Percentiles rank a stretch among this genome's conserved stretches.
Conservation (phyloP, 2,797 vertebrate genomes). For the Heterohyrax brucei region DNA sequence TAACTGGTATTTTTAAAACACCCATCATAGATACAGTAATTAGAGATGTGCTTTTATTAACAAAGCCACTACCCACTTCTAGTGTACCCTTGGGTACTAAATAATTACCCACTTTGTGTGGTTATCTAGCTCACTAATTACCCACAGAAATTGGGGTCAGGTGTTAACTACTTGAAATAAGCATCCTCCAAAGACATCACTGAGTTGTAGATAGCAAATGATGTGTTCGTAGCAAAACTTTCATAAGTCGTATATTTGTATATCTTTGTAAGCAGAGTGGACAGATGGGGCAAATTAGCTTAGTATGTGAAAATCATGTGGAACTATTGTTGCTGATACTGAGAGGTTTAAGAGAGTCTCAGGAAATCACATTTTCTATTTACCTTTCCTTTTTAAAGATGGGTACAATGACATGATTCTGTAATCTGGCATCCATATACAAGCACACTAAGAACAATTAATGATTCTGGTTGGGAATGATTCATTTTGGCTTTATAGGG, state of each 20-base stretch:
- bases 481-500: slow-evolving; percentile 88
- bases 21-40: slow-evolving; percentile 90
- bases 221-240: slow-evolving; percentile 90
- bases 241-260: slow-evolving; percentile 74
- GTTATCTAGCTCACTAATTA: slow-evolving; percentile 94
- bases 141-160: slow-evolving; percentile 94
- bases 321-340: background rate
- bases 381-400: slow-evolving; percentile 39
- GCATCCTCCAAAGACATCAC: slow-evolving; percentile 91
- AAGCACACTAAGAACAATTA: slow-evolving; percentile 52
- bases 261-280: slow-evolving; percentile 54
- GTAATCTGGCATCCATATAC: slow-evolving; percentile 15
- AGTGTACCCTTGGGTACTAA: slow-evolving; percentile 92
- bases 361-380: background rate
- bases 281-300: slow-evolving; percentile 40
- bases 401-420: background rate
- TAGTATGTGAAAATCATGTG: slow-evolving; percentile 33
- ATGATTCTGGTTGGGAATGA: slow-evolving; percentile 85
- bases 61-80: slow-evolving; percentile 91
- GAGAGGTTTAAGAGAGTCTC: background rate
- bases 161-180: slow-evolving; percentile 93
- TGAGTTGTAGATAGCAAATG: slow-evolving; percentile 89
- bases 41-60: slow-evolving; percentile 93
- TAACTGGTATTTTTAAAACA: slow-evolving; percentile 90
- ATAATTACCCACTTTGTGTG: slow-evolving; percentile 94